phyloP scores from a whole-genome alignment of 2,113 vertebrate genomes.

The Antennarius striatus region DNA sequence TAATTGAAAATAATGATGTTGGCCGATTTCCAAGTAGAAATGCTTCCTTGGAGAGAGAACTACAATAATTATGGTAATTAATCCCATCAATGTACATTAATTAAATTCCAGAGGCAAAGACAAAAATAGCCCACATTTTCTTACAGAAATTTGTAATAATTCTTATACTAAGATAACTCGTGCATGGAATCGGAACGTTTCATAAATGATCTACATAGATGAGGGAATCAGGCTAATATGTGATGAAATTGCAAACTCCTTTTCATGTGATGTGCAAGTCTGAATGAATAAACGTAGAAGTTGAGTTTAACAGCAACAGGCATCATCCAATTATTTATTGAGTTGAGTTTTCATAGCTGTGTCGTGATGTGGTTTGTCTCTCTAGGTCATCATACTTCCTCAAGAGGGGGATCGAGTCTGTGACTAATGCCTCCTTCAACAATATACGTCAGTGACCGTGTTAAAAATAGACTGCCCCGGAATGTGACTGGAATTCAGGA shows the following conservation, averaged over 20 bases:
- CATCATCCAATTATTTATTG: neutral
- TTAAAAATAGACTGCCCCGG: constrained; percentile 52
- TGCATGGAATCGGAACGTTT: too few species aligned
- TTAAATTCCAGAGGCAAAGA: too few species aligned
- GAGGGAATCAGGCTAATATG: too few species aligned
- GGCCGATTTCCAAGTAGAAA: too few species aligned
- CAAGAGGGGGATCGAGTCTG: constrained; percentile 14
- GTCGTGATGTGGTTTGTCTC: constrained; percentile 7
- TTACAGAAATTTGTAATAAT: too few species aligned
- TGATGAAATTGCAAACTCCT: too few species aligned
- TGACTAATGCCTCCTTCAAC: constrained; percentile 46
- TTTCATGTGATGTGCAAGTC: neutral
- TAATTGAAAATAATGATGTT: neutral
- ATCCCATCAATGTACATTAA: too few species aligned
- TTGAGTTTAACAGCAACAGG: neutral
- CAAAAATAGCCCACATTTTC: too few species aligned
- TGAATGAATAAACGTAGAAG: neutral
- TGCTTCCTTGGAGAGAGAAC: too few species aligned
- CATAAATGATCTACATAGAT: too few species aligned
- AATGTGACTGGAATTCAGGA: constrained; percentile 51
- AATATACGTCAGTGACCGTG: constrained; percentile 31
- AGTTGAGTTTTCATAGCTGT: neutral
- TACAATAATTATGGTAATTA: too few species aligned
- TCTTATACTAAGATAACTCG: too few species aligned
- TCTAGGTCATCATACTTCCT: constrained; percentile 21